Percentiles rank a stretch among this genome's conserved stretches.
phyloP scores from a whole-genome alignment of 2,797 vertebrate genomes.

The Chelon auratus region DNA sequence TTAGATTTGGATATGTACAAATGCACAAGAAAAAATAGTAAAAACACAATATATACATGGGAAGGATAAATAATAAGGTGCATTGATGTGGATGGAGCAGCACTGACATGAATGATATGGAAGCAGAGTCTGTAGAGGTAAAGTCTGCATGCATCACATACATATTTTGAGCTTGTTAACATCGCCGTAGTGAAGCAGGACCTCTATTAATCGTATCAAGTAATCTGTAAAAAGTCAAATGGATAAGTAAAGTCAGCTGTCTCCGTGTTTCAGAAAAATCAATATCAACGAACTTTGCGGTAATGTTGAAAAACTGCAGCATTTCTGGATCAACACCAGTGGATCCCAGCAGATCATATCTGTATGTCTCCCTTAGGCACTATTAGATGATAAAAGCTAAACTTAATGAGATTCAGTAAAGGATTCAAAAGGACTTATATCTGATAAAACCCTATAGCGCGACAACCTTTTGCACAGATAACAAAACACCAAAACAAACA shows the following conservation, averaged over 20 bases:
- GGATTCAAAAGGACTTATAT: not conserved
- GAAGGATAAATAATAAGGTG: no score
- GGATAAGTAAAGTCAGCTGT: not conserved
- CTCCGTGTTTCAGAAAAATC: not conserved
- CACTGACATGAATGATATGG: no score
- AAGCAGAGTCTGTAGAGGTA: no score
- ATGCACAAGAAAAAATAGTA: no score
- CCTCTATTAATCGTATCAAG: not conserved
- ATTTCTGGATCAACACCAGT: no score
- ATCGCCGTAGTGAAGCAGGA: not conserved
- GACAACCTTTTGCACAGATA: not conserved
- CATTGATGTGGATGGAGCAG: no score
- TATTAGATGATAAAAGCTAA: not conserved
- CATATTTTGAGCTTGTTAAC: not conserved
- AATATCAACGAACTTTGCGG: not conserved
- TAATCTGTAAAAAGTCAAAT: not conserved
- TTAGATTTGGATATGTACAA: no score
- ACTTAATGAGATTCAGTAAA: not conserved
- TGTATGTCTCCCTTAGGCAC: not conserved
- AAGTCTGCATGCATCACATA: not conserved
- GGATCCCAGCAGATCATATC: not conserved
- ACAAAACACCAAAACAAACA: slow-evolving; percentile 12
- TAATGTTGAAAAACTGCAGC: no score
- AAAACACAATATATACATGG: no score
- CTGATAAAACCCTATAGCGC: not conserved